These are phyloP conservation scores for Sebastes minor DNA, from an alignment of 2,797 vertebrate species.

Conservation along the genomic window DNA sequence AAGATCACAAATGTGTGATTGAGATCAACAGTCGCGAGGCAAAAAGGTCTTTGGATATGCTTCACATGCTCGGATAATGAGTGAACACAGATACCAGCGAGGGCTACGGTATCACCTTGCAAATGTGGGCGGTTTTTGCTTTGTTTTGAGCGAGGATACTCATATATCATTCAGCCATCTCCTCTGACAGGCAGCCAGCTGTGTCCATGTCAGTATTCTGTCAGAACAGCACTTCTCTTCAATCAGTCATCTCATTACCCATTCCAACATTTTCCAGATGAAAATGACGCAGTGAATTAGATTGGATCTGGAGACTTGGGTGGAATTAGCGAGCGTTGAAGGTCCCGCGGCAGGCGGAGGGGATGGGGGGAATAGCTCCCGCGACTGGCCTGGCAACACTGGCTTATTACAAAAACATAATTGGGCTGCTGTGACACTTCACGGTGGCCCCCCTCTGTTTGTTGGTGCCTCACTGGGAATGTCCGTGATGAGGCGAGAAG, in stretches of 20 bases:
- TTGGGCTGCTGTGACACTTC: conserved; percentile 49
- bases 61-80: conserved; percentile 29
- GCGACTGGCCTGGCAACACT: conserved; percentile 15
- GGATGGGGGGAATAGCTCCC: not conserved
- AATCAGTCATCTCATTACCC: conserved; percentile 79
- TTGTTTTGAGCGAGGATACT: conserved; percentile 58
- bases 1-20: not conserved
- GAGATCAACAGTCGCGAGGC: not conserved
- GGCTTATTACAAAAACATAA: conserved; percentile 61
- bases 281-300: conserved; percentile 58
- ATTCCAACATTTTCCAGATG: conserved; percentile 55
- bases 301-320: conserved; percentile 41
- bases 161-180: conserved; percentile 69
- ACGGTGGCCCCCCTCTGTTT: conserved; percentile 16
- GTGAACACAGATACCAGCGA: conserved; percentile 27
- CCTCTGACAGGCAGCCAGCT: conserved; percentile 73
- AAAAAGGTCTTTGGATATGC: conserved; percentile 19
- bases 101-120: conserved; percentile 39
- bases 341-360: not conserved
- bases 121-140: conserved; percentile 44
- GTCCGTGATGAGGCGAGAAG: conserved; percentile 43
- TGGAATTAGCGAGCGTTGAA: conserved; percentile 40
- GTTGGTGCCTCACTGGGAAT: conserved; percentile 26
- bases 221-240: conserved; percentile 67
- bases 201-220: conserved; percentile 72